Conservation (phyloP, 2,797 vertebrate species). For the Prunella strophiata region DNA sequence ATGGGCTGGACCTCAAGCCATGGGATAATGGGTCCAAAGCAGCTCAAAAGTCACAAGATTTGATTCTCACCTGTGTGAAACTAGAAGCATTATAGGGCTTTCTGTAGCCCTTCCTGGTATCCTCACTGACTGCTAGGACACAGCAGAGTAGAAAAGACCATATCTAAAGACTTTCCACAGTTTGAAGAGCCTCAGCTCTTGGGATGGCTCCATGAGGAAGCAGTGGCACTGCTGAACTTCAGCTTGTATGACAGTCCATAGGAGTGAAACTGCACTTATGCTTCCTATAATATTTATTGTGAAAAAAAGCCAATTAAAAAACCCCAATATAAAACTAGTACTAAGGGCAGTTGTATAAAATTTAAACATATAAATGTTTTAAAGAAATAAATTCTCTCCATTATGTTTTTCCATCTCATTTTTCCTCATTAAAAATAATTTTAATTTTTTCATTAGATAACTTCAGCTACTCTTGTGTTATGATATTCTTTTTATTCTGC, state of each 20-base stretch:
- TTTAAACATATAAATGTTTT: background rate
- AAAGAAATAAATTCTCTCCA: background rate
- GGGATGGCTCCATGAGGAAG: background rate
- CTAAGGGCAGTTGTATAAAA: background rate
- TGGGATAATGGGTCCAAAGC: background rate
- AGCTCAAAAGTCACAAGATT: background rate
- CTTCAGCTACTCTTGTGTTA: background rate
- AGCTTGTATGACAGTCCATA: background rate
- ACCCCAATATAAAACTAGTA: background rate
- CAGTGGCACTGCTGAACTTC: background rate
- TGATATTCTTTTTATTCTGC: background rate
- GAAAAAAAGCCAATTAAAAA: fast-evolving
- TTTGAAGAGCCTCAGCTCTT: background rate
- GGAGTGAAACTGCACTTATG: background rate
- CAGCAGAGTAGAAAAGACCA: background rate
- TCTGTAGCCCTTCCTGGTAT: background rate
- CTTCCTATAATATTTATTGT: background rate
- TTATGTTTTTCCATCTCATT: background rate
- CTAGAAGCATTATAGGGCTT: background rate
- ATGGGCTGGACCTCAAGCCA: background rate
- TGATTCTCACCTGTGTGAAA: background rate
- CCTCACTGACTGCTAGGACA: background rate
- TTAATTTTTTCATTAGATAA: background rate
- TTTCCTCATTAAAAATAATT: background rate
- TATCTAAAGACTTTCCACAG: background rate